phyloP scores from a whole-genome alignment of 2,888 invertebrate species.

The Eutolmus rufibarbis region DNA sequence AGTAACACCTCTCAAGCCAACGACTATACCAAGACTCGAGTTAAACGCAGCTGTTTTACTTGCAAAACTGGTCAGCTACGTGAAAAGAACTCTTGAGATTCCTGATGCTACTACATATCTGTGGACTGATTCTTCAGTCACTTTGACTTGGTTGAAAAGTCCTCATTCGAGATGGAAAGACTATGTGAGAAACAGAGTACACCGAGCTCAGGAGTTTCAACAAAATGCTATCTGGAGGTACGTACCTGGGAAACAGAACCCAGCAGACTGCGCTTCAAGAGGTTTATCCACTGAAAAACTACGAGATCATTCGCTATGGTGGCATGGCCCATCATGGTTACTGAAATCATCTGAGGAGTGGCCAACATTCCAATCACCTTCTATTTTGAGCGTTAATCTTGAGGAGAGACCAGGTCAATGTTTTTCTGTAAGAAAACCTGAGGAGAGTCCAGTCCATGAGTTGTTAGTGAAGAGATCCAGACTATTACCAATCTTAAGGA shows the following conservation, averaged over 20 bases:
- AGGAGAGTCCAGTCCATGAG: background rate
- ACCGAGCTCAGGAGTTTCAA: background rate
- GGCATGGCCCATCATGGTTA: slow-evolving; percentile 35
- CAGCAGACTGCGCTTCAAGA: slow-evolving; percentile 36
- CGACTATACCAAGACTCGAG: background rate
- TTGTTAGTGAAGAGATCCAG: too few relatives aligned
- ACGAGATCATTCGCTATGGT: slow-evolving; percentile 1
- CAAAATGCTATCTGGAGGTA: background rate
- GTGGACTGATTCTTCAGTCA: background rate
- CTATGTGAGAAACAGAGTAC: background rate
- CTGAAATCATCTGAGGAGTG: too few relatives aligned
- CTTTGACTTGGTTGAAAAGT: background rate
- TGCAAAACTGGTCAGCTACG: background rate
- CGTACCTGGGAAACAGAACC: slow-evolving; percentile 21
- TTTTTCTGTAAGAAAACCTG: background rate
- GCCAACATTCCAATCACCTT: background rate
- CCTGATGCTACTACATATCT: background rate
- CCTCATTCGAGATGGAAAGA: background rate
- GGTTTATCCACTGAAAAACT: slow-evolving; percentile 28
- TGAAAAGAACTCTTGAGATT: background rate
- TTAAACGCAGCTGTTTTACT: background rate
- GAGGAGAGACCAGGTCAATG: background rate
- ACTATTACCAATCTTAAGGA: too few relatives aligned
- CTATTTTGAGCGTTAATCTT: background rate
- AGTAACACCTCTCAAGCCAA: background rate